Percentiles rank a stretch among this genome's conserved stretches.
phyloP scores from a whole-genome alignment of 2,113 vertebrate species.

The Amazona vittata region DNA sequence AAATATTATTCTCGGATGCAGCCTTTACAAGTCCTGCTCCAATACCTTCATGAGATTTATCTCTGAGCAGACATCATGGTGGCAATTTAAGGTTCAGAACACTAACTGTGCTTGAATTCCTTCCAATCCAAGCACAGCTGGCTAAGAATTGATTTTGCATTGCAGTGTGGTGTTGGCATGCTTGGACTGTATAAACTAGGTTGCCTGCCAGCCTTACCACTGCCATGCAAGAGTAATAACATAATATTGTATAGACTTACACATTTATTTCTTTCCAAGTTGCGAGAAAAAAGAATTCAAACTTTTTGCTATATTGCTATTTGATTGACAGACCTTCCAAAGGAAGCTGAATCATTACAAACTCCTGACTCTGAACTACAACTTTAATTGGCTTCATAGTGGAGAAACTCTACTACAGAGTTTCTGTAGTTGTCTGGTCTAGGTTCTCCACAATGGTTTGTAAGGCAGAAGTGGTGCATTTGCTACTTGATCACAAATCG shows the following conservation, averaged over 20 bases:
- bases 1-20: neutral
- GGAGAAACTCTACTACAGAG: neutral
- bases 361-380: neutral
- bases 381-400: neutral
- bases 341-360: neutral
- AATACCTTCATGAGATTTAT: neutral
- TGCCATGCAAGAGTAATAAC: constrained; percentile 6
- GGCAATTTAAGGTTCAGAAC: constrained; percentile 9
- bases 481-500: neutral
- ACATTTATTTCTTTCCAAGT: constrained; percentile 20
- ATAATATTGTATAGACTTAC: neutral
- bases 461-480: neutral
- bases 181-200: neutral
- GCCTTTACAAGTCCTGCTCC: neutral
- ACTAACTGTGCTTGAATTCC: constrained; percentile 2
- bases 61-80: neutral
- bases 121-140: constrained; percentile 34
- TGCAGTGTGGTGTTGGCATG: constrained; percentile 31
- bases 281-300: neutral
- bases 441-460: neutral
- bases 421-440: neutral
- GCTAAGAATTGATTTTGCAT: constrained; percentile 49
- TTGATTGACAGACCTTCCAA: neutral
- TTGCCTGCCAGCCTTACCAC: constrained; percentile 50
- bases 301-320: neutral